Evolutionary conservation across 2,797 vertebrate genomes (phyloP).

Genomic region (Peromyscus nudipes): DNA sequence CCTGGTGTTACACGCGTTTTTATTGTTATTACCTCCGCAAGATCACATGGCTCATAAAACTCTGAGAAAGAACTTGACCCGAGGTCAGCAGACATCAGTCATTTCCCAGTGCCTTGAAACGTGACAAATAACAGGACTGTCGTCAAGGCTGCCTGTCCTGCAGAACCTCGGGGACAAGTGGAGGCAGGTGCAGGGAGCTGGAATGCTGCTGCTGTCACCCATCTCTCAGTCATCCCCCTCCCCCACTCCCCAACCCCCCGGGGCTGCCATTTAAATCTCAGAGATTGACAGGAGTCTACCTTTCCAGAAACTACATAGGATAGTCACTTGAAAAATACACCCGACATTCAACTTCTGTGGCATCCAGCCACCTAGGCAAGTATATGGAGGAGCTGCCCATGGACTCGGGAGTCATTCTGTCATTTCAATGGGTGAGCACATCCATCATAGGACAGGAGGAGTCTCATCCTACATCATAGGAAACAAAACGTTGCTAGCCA

Average conservation of each 20-base stretch:
- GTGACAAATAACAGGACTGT: neutral
- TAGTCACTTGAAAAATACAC: neutral
- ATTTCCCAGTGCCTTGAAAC: neutral
- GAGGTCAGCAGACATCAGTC: neutral
- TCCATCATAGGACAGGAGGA: neutral
- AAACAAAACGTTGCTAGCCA: neutral
- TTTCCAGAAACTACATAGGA: neutral
- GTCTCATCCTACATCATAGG: neutral
- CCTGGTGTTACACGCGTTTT: neutral
- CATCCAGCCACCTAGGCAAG: fast-evolving
- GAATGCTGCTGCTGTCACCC: fast-evolving
- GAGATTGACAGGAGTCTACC: neutral
- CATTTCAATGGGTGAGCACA: neutral
- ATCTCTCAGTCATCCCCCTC: too few relatives aligned
- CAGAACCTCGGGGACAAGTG: neutral
- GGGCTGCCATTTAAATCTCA: neutral
- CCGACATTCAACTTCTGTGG: neutral
- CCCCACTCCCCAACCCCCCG: too few relatives aligned
- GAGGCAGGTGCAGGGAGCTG: neutral
- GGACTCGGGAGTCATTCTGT: neutral
- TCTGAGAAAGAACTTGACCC: conserved; percentile 11
- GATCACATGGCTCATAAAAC: conserved; percentile 24
- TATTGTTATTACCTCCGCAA: conserved; percentile 12
- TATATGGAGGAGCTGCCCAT: neutral
- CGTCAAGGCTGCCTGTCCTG: neutral